Evolutionary conservation across 1,140 invertebrate species (phyloP).

Genomic region (Bombus sylvicola): DNA sequence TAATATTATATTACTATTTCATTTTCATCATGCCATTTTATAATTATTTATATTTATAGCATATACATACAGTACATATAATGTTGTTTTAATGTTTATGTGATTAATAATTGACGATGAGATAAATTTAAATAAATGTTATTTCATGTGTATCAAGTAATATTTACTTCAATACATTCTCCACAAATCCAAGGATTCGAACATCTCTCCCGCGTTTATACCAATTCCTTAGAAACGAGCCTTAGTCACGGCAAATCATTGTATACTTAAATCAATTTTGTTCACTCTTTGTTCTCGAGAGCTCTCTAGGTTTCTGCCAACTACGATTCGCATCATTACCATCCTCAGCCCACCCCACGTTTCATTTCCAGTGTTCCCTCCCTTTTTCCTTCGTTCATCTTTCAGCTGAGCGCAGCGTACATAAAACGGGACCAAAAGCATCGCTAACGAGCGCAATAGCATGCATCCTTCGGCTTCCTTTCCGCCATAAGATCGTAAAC

Average conservation of each 20-base stretch:
- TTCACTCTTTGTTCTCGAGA: constrained; percentile 1
- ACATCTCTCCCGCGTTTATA: background rate
- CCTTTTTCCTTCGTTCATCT: background rate
- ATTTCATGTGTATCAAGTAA: no score
- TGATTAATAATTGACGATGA: no score
- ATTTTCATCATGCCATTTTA: no score
- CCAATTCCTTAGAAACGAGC: background rate
- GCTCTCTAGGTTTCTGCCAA: no score
- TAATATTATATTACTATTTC: no score
- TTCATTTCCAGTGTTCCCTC: constrained; percentile 17
- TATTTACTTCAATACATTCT: no score
- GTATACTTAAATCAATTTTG: constrained; percentile 20
- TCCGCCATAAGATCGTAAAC: constrained; percentile 15
- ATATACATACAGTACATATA: no score
- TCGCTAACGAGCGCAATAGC: constrained; percentile 52
- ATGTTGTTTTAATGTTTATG: no score
- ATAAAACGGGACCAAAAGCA: constrained; percentile 50
- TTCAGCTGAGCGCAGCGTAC: constrained; percentile 16
- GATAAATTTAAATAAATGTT: no score
- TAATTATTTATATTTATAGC: no score
- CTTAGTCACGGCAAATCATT: no score
- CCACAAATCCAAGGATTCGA: no score
- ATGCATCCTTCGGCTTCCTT: constrained; percentile 11
- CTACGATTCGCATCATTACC: background rate
- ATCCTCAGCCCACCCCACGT: background rate